Evolutionary conservation across 2,888 invertebrate genomes (phyloP).

Genomic region (Chalcosyrphus nemorum): DNA sequence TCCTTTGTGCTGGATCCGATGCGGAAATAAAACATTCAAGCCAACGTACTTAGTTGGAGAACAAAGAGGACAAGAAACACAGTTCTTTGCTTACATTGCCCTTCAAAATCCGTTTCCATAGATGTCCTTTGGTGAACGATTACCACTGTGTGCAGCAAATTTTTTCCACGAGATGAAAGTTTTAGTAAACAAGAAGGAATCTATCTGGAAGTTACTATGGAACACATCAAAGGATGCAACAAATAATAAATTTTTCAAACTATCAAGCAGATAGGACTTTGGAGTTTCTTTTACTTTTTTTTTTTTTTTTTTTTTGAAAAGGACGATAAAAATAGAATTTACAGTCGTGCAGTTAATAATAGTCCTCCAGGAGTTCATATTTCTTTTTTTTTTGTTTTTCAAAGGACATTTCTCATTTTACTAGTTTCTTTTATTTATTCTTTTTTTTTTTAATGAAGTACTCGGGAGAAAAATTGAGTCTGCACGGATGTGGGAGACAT

Average conservation of each 20-base stretch:
- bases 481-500: slow-evolving; percentile 35
- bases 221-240: neutral
- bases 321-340: neutral
- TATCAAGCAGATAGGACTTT: neutral
- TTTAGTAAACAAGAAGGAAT: neutral
- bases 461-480: slow-evolving; percentile 3
- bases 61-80: neutral
- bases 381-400: too few species aligned
- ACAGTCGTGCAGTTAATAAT: slow-evolving; percentile 6
- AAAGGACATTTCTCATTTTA: slow-evolving; percentile 2
- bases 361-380: too few species aligned
- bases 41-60: neutral
- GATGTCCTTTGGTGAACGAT: neutral
- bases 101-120: neutral
- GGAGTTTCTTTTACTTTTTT: too few species aligned
- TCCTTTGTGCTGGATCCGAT: neutral
- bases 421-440: neutral
- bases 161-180: neutral
- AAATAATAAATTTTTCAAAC: neutral
- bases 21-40: neutral
- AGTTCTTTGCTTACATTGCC: neutral
- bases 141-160: neutral
- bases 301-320: too few species aligned
- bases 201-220: neutral
- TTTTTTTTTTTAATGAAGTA: slow-evolving; percentile 17